A percentile compares a stretch with the other conserved stretches of the same genome.
phyloP scores from a whole-genome alignment of 2,113 vertebrate species.

The Coptodon bakossiorum region DNA sequence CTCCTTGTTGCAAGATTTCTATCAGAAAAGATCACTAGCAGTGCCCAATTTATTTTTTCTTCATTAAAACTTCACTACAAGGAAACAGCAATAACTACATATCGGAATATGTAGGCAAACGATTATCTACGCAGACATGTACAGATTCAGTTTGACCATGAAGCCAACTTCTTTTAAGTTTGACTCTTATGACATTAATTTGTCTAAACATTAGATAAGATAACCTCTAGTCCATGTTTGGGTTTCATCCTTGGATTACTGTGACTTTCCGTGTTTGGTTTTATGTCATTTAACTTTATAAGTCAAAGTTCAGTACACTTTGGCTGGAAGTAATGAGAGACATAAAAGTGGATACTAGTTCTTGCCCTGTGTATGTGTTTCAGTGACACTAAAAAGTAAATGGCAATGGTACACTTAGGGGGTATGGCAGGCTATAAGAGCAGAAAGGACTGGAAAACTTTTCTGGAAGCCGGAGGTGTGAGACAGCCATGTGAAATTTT shows the following conservation, averaged over 20 bases:
- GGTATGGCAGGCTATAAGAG: neutral
- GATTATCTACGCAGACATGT: neutral
- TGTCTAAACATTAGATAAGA: neutral
- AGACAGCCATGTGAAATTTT: neutral
- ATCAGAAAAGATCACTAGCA: neutral
- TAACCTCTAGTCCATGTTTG: neutral
- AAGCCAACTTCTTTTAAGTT: neutral
- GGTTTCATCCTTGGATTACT: neutral
- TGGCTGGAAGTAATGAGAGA: neutral
- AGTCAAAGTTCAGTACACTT: neutral
- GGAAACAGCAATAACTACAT: neutral
- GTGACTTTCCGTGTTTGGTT: neutral
- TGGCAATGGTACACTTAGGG: neutral
- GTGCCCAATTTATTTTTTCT: neutral
- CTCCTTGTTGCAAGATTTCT: neutral
- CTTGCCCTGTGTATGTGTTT: neutral
- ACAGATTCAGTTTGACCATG: neutral
- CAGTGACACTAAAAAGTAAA: neutral
- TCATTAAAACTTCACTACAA: neutral
- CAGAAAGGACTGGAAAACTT: neutral
- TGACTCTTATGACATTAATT: neutral
- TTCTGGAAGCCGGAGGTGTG: neutral
- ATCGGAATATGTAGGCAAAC: neutral
- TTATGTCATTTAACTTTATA: neutral
- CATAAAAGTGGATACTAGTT: neutral